Base-by-base conservation (phyloP, 2,797 vertebrate species). In the Sphaeramia orbicularis region DNA sequence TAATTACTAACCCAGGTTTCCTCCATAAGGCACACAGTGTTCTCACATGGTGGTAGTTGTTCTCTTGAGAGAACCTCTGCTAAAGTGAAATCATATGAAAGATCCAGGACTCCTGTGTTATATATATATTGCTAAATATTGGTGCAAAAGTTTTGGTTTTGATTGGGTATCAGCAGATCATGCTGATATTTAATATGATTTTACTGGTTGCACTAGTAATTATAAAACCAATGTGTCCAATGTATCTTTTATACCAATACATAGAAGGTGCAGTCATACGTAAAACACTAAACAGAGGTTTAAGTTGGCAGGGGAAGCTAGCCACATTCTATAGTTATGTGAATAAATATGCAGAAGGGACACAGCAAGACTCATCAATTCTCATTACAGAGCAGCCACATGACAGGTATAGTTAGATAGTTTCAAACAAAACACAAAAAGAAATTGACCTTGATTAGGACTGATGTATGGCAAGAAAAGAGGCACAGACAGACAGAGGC, bases 391-490 rank as follows among this genome's bases (percentile, higher is more conserved):
- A 13, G 59, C 36, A 60, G 40, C 62, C 40, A 62, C 72, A 73
- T 66, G 68, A 74, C 72, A 71, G 54, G 69, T 10, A 38, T 15
- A 40, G 38, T 81, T 80, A 71, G 63, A 63, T 45, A 30, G 47
- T 67, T 85, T 83, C 68, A 68, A 87, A 84, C 62, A 72, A 50
- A 54, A 41, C 48, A 41, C 45, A 65, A 58, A 54, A 75, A 77
- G 61, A 47, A 65, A 49, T 44, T 72, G 78, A 66, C 73, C 69
- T 78, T 93, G 91, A 93, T 93, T 93, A 87, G 86, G 74, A 87
- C 81, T 89, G 91, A 94, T 92, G 86, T 81, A 57, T 42, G 58
- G 63, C 71, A 58, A 79, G 82, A 78, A 87, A 65, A 76, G 72
- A 71, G 54, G 53, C 63, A 40, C 68, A 56, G 76, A 82, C 68